phyloP scores from a whole-genome alignment of 1,140 invertebrate genomes.

The Venturia canescens region DNA sequence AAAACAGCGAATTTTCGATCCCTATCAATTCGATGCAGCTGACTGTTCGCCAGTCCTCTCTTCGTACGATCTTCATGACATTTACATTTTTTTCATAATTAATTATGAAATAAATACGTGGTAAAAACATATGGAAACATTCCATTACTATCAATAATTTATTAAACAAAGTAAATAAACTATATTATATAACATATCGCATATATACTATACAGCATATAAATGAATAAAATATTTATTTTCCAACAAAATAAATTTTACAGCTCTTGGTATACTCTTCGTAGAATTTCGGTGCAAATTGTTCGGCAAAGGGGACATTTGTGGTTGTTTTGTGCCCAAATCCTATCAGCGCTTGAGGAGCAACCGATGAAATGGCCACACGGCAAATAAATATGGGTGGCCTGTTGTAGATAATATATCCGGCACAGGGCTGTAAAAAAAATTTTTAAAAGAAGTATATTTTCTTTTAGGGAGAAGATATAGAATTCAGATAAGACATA shows the following conservation, averaged over 20 bases:
- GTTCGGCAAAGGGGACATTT: not conserved
- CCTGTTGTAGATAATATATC: not conserved
- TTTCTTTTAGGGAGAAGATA: slow-evolving; percentile 8
- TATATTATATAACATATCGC: too few relatives aligned
- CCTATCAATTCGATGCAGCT: too few relatives aligned
- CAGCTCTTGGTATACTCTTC: not conserved
- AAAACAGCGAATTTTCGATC: too few relatives aligned
- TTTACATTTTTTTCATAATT: too few relatives aligned
- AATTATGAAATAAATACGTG: too few relatives aligned
- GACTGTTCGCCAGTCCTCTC: too few relatives aligned
- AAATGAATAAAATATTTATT: not conserved
- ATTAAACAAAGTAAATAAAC: too few relatives aligned
- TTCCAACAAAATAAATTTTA: not conserved
- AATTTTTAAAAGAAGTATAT: slow-evolving; percentile 18
- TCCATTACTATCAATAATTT: too few relatives aligned
- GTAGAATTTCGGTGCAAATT: not conserved
- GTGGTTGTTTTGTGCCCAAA: not conserved
- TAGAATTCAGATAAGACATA: not conserved
- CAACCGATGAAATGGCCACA: not conserved
- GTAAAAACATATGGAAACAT: too few relatives aligned
- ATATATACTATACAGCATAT: too few relatives aligned
- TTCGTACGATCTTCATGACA: too few relatives aligned
- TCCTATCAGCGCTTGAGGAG: not conserved
- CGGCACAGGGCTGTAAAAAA: slow-evolving; percentile 12
- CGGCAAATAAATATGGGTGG: not conserved